A percentile compares a stretch with the other conserved stretches of the same genome.
phyloP scores from a whole-genome alignment of 2,113 vertebrate species.

The Pollimyrus isidori region DNA sequence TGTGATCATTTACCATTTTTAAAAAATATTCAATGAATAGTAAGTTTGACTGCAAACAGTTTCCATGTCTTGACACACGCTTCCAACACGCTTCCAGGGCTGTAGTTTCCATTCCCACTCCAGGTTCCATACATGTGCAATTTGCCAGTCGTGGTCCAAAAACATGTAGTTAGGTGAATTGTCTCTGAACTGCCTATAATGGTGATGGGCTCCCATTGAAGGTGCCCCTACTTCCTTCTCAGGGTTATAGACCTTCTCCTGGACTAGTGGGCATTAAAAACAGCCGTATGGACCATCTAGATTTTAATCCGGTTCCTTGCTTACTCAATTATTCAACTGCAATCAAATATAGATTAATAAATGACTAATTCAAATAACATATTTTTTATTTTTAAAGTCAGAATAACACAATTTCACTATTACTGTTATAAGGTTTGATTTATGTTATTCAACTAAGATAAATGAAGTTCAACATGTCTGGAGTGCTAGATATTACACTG shows the following conservation, averaged over 20 bases:
- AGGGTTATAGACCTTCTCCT: background rate
- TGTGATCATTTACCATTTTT: background rate
- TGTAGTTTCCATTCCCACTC: background rate
- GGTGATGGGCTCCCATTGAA: background rate
- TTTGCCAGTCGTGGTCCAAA: background rate
- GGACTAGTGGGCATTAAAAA: background rate
- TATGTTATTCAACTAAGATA: background rate
- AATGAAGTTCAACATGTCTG: background rate
- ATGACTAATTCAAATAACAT: background rate
- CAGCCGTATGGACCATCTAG: background rate
- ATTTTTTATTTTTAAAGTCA: background rate
- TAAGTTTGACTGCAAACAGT: background rate
- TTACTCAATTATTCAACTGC: background rate
- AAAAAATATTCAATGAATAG: background rate
- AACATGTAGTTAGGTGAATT: background rate
- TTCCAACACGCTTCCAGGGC: background rate
- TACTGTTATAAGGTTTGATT: background rate
- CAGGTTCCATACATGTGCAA: background rate
- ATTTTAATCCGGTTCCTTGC: background rate
- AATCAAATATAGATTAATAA: background rate
- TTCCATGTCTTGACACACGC: background rate
- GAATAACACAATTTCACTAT: background rate
- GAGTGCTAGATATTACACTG: background rate
- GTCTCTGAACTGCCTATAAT: background rate
- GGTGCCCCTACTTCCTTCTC: background rate